A percentile compares a stretch with the other conserved stretches of the same genome.
Evolutionary conservation across 2,113 vertebrate genomes (phyloP).

Genomic region (Myiozetetes cayanensis): DNA sequence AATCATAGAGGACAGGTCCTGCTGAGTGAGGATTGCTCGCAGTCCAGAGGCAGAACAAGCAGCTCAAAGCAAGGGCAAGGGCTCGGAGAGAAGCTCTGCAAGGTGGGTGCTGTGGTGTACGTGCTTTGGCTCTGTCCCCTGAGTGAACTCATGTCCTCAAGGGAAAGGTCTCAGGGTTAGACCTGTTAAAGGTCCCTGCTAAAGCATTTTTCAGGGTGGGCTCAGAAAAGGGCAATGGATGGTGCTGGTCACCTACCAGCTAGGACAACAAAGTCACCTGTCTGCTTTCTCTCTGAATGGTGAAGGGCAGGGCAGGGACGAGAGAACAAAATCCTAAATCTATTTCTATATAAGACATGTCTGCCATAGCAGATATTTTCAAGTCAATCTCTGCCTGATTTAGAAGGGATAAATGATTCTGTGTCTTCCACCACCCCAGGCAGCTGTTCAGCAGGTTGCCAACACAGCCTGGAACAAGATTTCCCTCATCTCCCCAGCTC

Average conservation of each 20-base stretch:
- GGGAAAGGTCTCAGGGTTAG: background rate
- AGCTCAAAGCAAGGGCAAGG: background rate
- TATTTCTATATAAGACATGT: background rate
- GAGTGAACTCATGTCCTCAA: background rate
- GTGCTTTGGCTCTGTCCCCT: background rate
- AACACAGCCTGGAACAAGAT: background rate
- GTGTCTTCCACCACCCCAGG: background rate
- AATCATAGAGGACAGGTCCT: background rate
- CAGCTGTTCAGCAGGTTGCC: constrained; percentile 6
- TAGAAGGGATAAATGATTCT: background rate
- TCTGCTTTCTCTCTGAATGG: background rate
- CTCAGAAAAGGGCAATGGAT: background rate
- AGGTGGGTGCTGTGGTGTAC: background rate
- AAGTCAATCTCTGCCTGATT: background rate
- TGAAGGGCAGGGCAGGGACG: rapidly evolving
- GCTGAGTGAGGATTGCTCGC: background rate
- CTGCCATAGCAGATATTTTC: background rate
- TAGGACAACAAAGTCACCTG: background rate
- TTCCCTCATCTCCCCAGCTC: background rate
- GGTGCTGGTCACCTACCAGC: background rate
- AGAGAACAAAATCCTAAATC: background rate
- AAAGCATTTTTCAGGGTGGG: background rate
- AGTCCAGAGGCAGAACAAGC: background rate
- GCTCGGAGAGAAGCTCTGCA: background rate
- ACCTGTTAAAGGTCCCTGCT: background rate